Percentiles rank a stretch among this genome's conserved stretches.
phyloP scores from a whole-genome alignment of 2,113 vertebrate species.

The Oceanodroma tethys region DNA sequence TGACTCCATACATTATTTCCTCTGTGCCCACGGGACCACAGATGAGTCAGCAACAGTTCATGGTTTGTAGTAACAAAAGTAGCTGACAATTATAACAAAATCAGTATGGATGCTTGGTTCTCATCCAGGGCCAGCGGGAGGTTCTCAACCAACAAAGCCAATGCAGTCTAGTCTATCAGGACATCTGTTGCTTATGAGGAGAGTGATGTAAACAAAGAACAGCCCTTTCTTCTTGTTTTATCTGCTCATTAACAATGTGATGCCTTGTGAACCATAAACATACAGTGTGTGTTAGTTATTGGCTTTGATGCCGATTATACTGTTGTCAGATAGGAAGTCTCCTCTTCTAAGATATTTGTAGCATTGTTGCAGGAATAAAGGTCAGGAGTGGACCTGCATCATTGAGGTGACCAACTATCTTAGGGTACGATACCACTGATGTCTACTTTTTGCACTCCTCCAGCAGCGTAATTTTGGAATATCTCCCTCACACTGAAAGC shows the following conservation, averaged over 20 bases:
- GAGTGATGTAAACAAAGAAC: slow-evolving; percentile 66
- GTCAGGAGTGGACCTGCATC: background rate
- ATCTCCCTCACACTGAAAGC: background rate
- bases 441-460: background rate
- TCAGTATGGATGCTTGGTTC: slow-evolving; percentile 65
- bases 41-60: slow-evolving; percentile 60
- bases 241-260: slow-evolving; percentile 61
- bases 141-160: slow-evolving; percentile 64
- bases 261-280: slow-evolving; percentile 56
- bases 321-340: background rate
- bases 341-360: background rate
- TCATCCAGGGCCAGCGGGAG: slow-evolving; percentile 64
- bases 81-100: slow-evolving; percentile 65
- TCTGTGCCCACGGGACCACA: slow-evolving; percentile 13
- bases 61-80: slow-evolving; percentile 57
- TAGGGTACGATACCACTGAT: background rate
- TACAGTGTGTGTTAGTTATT: slow-evolving; percentile 12
- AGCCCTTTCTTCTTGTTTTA: slow-evolving; percentile 51
- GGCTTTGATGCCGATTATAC: background rate
- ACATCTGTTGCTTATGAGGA: slow-evolving; percentile 70
- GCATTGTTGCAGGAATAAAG: background rate
- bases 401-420: background rate
- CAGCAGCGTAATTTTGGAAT: background rate
- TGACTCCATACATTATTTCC: slow-evolving; percentile 59
- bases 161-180: slow-evolving; percentile 64